phyloP scores from a whole-genome alignment of 1,140 invertebrate genomes.

The Drosophila setifemur region DNA sequence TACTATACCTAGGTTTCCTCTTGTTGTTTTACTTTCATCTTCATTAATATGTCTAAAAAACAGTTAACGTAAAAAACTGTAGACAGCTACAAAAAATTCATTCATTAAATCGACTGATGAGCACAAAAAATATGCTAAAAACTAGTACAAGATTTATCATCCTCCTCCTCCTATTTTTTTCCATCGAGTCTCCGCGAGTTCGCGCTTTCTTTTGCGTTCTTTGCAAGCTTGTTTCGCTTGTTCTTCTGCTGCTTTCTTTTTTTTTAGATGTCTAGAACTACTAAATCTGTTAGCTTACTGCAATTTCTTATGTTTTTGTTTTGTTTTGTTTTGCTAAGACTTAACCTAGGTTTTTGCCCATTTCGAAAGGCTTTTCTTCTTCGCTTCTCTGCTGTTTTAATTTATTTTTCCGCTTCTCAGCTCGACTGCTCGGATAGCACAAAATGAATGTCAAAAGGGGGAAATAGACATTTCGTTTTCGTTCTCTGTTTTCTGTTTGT shows the following conservation, averaged over 20 bases:
- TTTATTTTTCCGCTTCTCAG: constrained; percentile 4
- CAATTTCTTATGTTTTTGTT: constrained; percentile 29
- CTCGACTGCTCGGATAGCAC: constrained; percentile 45
- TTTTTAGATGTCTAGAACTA: constrained; percentile 52
- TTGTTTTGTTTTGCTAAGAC: constrained; percentile 59
- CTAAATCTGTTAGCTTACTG: constrained; percentile 55
- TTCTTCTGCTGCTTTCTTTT: background rate
- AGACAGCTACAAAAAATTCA: constrained; percentile 78
- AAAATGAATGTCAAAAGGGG: constrained; percentile 34
- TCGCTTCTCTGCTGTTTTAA: constrained; percentile 21
- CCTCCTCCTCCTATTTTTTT: constrained; percentile 1
- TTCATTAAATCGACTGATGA: constrained; percentile 77
- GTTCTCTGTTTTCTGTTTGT: too few relatives aligned
- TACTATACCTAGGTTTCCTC: constrained; percentile 41
- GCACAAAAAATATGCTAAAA: constrained; percentile 80
- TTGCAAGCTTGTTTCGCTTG: constrained; percentile 19
- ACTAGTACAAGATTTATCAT: constrained; percentile 64
- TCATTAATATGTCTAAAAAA: constrained; percentile 67
- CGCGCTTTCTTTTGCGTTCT: background rate
- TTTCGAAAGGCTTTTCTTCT: constrained; percentile 11
- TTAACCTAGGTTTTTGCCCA: constrained; percentile 46
- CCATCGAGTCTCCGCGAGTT: background rate
- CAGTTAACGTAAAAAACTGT: constrained; percentile 76
- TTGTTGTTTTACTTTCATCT: constrained; percentile 33
- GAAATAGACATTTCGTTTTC: constrained; percentile 19